phyloP scores from a whole-genome alignment of 2,888 invertebrate genomes.

The Tetranychus truncatus region DNA sequence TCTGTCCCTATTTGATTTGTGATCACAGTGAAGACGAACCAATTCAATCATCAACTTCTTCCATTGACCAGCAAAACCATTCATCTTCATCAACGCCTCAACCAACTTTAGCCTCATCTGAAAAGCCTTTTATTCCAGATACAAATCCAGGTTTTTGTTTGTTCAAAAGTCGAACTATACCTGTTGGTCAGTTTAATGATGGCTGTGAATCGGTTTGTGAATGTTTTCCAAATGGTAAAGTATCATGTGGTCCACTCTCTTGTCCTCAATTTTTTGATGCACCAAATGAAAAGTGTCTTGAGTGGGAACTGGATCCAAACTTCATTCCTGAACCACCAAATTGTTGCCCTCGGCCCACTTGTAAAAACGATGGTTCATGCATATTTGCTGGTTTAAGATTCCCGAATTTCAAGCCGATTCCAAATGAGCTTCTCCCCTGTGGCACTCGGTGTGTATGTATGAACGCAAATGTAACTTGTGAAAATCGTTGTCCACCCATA shows the following conservation, averaged over 20 bases:
- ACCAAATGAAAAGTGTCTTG: slow-evolving; percentile 44
- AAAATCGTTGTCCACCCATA: slow-evolving; percentile 57
- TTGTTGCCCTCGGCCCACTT: slow-evolving; percentile 28
- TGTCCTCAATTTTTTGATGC: slow-evolving; percentile 69
- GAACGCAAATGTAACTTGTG: slow-evolving; percentile 65
- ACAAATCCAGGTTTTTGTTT: slow-evolving; percentile 20
- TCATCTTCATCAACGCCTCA: neutral
- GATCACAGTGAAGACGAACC: slow-evolving; percentile 15
- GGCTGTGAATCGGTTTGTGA: slow-evolving; percentile 58
- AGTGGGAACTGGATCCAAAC: slow-evolving; percentile 60
- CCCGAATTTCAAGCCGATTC: slow-evolving; percentile 63
- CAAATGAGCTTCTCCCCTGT: slow-evolving; percentile 52
- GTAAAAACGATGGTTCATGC: slow-evolving; percentile 52
- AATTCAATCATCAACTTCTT: neutral
- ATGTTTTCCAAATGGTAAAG: slow-evolving; percentile 39
- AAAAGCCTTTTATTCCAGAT: neutral
- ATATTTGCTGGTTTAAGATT: slow-evolving; percentile 46
- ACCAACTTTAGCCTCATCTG: neutral
- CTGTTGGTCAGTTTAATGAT: slow-evolving; percentile 53
- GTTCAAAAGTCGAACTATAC: slow-evolving; percentile 34
- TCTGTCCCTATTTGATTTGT: slow-evolving; percentile 26
- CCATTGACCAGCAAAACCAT: neutral
- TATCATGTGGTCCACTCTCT: slow-evolving; percentile 57
- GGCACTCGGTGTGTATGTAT: slow-evolving; percentile 70
- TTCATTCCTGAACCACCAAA: slow-evolving; percentile 29